phyloP scores from a whole-genome alignment of 1,140 invertebrate species.

The Formica selysi region DNA sequence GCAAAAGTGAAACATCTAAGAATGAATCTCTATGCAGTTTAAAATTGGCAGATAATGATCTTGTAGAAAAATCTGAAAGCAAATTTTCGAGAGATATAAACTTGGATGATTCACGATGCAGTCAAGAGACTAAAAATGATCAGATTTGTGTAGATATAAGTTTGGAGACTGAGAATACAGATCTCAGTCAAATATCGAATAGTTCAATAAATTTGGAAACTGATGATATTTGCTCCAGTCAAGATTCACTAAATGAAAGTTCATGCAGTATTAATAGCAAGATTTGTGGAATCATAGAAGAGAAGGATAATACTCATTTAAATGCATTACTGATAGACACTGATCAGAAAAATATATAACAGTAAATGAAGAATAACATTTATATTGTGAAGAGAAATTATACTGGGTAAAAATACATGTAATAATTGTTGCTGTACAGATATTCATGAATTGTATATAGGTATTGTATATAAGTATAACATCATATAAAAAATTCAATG shows the following conservation, averaged over 20 bases:
- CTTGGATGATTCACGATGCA: constrained; percentile 31
- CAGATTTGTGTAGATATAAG: constrained; percentile 23
- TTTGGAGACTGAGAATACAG: constrained; percentile 48
- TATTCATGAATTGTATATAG: constrained; percentile 46
- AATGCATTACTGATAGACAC: background rate
- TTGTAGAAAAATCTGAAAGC: constrained; percentile 8
- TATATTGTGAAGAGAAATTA: background rate
- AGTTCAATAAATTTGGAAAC: constrained; percentile 55
- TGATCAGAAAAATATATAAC: constrained; percentile 52
- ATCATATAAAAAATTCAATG: constrained; percentile 6
- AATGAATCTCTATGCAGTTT: background rate
- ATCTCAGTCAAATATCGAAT: constrained; percentile 33
- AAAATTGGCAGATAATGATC: background rate
- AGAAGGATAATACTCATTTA: background rate
- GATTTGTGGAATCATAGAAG: background rate
- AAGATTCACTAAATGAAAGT: constrained; percentile 43
- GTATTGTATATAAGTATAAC: constrained; percentile 29
- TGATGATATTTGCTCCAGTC: constrained; percentile 33
- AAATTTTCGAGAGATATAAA: constrained; percentile 18
- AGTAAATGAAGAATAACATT: constrained; percentile 31
- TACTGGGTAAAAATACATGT: background rate
- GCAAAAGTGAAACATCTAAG: constrained; percentile 1
- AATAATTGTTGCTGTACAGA: constrained; percentile 44
- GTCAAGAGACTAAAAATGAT: constrained; percentile 31
- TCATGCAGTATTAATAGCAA: constrained; percentile 10